Evolutionary conservation across 2,888 invertebrate genomes (phyloP).

Genomic region (Patella caerulea): DNA sequence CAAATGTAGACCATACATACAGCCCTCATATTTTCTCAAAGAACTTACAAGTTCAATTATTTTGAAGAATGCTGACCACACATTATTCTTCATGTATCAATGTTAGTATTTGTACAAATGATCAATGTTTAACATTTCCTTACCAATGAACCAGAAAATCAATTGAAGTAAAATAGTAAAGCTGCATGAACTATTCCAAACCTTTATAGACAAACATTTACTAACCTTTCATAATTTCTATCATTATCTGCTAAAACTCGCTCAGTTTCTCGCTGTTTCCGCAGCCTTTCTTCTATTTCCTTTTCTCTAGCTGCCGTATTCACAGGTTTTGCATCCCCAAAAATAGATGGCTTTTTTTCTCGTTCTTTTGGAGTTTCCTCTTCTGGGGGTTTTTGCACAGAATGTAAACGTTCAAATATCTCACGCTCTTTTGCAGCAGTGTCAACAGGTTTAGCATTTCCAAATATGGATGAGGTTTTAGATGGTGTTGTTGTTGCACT

Average conservation of each 20-base stretch:
- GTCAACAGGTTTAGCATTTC: constrained; percentile 95
- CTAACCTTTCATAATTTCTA: constrained; percentile 31
- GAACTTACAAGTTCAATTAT: no score
- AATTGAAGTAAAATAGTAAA: no score
- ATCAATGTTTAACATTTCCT: no score
- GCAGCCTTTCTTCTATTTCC: constrained; percentile 89
- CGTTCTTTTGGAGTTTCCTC: constrained; percentile 18
- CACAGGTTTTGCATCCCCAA: constrained; percentile 94
- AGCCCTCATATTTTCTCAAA: no score
- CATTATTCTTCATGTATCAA: no score
- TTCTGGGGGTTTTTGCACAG: constrained; percentile 23
- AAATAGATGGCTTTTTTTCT: constrained; percentile 78
- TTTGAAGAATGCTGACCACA: no score
- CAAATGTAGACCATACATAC: no score
- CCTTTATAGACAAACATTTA: no score
- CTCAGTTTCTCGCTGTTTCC: constrained; percentile 36
- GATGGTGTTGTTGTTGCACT: constrained; percentile 20
- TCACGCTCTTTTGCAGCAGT: constrained; percentile 90
- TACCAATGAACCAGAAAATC: no score
- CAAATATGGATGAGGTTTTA: constrained; percentile 82
- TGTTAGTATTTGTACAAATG: no score
- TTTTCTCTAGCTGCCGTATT: constrained; percentile 91
- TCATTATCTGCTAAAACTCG: constrained; percentile 41
- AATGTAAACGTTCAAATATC: constrained; percentile 86
- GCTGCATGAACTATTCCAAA: no score